Evolutionary conservation across 2,888 invertebrate genomes (phyloP).

Genomic region (Euplagia quadripunctaria): DNA sequence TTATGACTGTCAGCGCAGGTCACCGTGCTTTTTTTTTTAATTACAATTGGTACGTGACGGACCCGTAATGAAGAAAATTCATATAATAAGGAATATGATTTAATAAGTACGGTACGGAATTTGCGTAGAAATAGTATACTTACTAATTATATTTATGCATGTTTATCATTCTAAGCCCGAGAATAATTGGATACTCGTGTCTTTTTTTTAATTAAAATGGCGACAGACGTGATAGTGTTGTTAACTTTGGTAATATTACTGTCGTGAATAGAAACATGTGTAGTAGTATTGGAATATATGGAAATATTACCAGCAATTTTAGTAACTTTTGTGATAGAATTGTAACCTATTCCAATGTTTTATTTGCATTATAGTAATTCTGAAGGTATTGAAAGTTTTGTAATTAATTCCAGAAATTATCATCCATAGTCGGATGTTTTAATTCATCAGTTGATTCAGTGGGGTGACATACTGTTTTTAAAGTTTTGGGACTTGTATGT

Average conservation of each 20-base stretch:
- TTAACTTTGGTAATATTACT: not conserved
- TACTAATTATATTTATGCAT: not conserved
- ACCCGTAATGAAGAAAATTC: not conserved
- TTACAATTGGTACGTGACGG: slow-evolving; percentile 1
- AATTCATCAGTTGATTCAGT: too few relatives aligned
- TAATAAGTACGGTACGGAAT: not conserved
- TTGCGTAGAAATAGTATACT: not conserved
- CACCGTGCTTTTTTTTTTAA: not conserved
- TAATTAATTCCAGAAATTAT: too few relatives aligned
- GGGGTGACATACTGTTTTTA: too few relatives aligned
- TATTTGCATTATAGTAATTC: too few relatives aligned
- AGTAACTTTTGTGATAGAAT: too few relatives aligned
- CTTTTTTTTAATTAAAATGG: not conserved
- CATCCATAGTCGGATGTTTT: too few relatives aligned
- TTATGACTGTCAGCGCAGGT: not conserved
- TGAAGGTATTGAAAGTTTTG: too few relatives aligned
- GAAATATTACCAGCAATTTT: too few relatives aligned
- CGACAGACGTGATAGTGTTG: not conserved
- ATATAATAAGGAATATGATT: not conserved
- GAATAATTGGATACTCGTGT: not conserved
- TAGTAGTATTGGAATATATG: too few relatives aligned
- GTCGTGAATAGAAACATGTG: too few relatives aligned
- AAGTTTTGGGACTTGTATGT: too few relatives aligned
- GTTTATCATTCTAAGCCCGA: not conserved
- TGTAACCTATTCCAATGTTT: too few relatives aligned